These are phyloP conservation scores for Pachyseris speciosa DNA, from an alignment of 64 coral and sea anemone species.

Conservation along the genomic window DNA sequence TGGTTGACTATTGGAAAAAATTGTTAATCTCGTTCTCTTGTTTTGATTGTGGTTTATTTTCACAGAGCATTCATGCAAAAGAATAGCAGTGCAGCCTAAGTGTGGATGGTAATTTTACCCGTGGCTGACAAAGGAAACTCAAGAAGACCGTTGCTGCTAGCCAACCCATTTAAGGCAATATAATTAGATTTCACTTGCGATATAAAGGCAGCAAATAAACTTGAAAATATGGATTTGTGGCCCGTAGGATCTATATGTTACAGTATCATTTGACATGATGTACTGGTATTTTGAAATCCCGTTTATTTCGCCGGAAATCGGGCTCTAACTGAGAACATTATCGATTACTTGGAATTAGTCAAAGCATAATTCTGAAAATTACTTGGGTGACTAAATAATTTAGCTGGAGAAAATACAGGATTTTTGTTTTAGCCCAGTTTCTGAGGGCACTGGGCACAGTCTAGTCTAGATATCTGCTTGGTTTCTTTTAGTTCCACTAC, in stretches of 20 bases:
- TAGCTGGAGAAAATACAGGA: no score
- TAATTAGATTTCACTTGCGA: neutral
- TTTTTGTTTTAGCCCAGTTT: no score
- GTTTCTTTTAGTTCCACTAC: no score
- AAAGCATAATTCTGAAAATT: no score
- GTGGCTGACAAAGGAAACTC: neutral
- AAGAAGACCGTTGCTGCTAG: neutral
- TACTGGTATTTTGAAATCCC: neutral
- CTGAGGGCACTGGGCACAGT: no score
- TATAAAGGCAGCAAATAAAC: no score
- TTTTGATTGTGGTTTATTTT: neutral
- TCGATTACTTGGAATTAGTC: neutral
- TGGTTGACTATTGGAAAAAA: neutral
- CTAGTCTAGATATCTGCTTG: no score
- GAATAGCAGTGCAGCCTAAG: neutral
- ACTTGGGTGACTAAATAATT: no score
- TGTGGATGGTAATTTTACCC: neutral
- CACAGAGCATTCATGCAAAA: neutral
- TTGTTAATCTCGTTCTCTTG: conserved; percentile 13
- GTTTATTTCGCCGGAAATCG: neutral
- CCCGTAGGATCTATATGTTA: no score
- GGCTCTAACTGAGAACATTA: neutral
- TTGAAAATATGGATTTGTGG: no score
- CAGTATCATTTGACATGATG: no score
- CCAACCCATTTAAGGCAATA: neutral